A percentile compares a stretch with the other conserved stretches of the same genome.
Conservation (phyloP, 2,797 vertebrate genomes). For the Phoeniculus purpureus region DNA sequence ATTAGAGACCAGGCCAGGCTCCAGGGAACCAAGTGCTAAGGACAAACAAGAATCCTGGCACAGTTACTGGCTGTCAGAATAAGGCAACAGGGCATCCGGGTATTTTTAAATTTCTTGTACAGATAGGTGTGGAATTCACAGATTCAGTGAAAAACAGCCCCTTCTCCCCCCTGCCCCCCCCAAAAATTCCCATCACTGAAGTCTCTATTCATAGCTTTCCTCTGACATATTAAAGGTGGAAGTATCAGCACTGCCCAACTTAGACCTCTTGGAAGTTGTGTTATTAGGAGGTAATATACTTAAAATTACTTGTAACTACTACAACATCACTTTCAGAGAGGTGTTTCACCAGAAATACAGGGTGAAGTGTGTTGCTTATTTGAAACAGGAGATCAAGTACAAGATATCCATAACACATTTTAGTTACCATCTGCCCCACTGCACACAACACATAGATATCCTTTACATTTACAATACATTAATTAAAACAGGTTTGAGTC, state of each 20-base stretch:
- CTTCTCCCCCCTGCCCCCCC: not conserved
- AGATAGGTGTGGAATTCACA: not conserved
- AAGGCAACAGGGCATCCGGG: not conserved
- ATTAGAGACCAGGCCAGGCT: not conserved
- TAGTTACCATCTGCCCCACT: not conserved
- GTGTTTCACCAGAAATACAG: not conserved
- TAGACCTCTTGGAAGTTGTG: fast-evolving
- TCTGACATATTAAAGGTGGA: not conserved
- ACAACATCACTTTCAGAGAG: not conserved
- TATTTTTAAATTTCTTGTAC: not conserved
- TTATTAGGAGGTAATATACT: not conserved
- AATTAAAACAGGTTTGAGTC: not conserved
- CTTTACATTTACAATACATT: not conserved
- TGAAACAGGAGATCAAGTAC: not conserved
- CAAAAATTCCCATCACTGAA: not conserved
- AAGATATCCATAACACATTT: not conserved
- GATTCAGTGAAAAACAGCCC: not conserved
- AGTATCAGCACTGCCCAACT: not conserved
- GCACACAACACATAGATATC: not conserved
- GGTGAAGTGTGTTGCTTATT: not conserved
- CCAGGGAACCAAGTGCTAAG: not conserved
- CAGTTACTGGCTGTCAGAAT: not conserved
- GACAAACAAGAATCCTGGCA: constrained; percentile 30
- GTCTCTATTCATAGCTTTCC: not conserved
- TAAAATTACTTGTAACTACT: not conserved